These are phyloP conservation scores for Solea senegalensis DNA, from an alignment of 2,113 vertebrate genomes.

Conservation along the genomic window DNA sequence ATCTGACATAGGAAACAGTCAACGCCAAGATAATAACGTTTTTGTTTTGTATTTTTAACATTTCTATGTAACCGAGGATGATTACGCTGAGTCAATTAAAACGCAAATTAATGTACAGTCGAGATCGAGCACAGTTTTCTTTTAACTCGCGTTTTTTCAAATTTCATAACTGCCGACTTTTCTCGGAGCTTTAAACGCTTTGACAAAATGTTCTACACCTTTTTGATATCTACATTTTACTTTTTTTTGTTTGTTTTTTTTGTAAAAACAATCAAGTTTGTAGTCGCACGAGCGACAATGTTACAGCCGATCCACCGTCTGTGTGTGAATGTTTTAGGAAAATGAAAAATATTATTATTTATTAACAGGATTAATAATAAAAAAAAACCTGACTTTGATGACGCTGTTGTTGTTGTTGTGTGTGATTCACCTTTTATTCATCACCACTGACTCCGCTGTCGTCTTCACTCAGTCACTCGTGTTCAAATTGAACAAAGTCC, in stretches of 20 bases:
- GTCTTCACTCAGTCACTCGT: conserved; percentile 28
- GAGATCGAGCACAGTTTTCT: conserved; percentile 5
- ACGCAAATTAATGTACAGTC: conserved; percentile 5
- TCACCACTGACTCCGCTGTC: conserved; percentile 9
- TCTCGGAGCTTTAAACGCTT: conserved; percentile 45
- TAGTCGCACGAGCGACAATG: conserved; percentile 27
- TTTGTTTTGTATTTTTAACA: conserved; percentile 53
- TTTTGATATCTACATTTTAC: conserved; percentile 14
- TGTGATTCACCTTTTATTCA: conserved; percentile 33
- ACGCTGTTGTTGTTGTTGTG: conserved; percentile 31
- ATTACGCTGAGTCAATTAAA: conserved; percentile 19
- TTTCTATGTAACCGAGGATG: conserved; percentile 48
- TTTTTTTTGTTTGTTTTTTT: conserved; percentile 22
- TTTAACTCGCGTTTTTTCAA: not conserved
- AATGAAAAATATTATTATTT: conserved; percentile 60
- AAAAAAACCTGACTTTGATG: conserved; percentile 46
- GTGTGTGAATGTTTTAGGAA: conserved; percentile 52
- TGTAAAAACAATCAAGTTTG: not conserved
- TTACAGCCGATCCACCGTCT: conserved; percentile 24
- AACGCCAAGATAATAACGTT: conserved; percentile 57
- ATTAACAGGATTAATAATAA: conserved; percentile 76
- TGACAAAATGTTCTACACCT: conserved; percentile 16
- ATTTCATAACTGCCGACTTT: conserved; percentile 36
- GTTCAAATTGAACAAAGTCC: conserved; percentile 74
- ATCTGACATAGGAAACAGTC: conserved; percentile 41